These are phyloP conservation scores for Tinamus major DNA, from an alignment of 2,797 vertebrate species.

Conservation along the genomic window DNA sequence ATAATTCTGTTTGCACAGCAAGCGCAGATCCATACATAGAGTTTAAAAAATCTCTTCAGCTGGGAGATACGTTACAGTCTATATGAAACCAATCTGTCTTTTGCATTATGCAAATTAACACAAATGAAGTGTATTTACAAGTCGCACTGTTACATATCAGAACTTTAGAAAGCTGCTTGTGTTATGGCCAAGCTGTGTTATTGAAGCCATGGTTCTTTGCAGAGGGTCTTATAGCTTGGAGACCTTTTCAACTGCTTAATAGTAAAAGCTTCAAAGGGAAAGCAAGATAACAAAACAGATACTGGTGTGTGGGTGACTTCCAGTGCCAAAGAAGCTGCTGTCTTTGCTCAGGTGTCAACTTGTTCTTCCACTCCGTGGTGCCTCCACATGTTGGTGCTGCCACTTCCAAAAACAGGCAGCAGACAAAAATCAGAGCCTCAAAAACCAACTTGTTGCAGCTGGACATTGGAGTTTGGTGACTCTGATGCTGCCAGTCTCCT, in stretches of 20 bases:
- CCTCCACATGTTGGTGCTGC: constrained; percentile 15
- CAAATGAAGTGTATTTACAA: not conserved
- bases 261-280: not conserved
- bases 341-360: constrained; percentile 41
- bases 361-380: not conserved
- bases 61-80: not conserved
- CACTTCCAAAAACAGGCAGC: not conserved
- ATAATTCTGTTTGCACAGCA: not conserved
- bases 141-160: not conserved
- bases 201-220: constrained; percentile 5
- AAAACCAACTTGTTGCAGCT: not conserved
- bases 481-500: not conserved
- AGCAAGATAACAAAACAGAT: not conserved
- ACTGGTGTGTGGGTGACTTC: not conserved
- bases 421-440: not conserved
- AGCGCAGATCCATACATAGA: not conserved
- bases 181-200: not conserved
- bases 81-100: not conserved
- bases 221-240: not conserved
- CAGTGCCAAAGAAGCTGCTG: constrained; percentile 50
- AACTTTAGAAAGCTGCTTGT: not conserved
- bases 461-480: not conserved
- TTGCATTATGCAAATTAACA: not conserved
- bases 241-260: not conserved
- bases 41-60: not conserved